A percentile compares a stretch with the other conserved stretches of the same genome.
These are phyloP conservation scores for Mionectes olivaceus DNA, from an alignment of 2,797 vertebrate species.

Conservation along the genomic window DNA sequence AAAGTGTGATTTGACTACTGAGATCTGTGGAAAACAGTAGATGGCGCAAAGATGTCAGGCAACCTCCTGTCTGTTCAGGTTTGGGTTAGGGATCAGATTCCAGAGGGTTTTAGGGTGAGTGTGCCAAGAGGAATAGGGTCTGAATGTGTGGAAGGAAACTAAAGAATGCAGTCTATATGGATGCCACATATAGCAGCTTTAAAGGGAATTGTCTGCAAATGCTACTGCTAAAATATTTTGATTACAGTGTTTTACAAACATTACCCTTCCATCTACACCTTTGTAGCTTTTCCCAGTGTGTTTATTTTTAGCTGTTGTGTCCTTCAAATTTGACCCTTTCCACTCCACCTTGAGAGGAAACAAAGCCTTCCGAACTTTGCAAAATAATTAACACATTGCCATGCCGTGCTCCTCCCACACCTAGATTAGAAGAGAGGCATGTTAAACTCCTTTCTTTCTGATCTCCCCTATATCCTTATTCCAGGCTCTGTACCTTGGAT, in stretches of 20 bases:
- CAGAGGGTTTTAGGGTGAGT: not conserved
- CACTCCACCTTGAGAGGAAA: not conserved
- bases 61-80: accelerated
- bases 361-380: not conserved
- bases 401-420: not conserved
- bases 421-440: not conserved
- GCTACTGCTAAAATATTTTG: not conserved
- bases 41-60: not conserved
- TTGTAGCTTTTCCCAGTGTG: not conserved
- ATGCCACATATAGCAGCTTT: not conserved
- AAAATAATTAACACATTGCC: not conserved
- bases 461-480: not conserved
- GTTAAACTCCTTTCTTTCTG: not conserved
- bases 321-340: not conserved
- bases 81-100: not conserved
- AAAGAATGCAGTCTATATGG: not conserved
- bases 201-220: not conserved
- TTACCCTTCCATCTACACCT: not conserved
- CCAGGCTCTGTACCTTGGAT: not conserved
- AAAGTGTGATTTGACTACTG: not conserved
- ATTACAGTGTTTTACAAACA: not conserved
- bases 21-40: not conserved
- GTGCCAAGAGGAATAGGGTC: not conserved
- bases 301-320: not conserved
- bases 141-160: not conserved